phyloP scores from a whole-genome alignment of 64 coral and sea anemone species.

The Montipora foliosa region DNA sequence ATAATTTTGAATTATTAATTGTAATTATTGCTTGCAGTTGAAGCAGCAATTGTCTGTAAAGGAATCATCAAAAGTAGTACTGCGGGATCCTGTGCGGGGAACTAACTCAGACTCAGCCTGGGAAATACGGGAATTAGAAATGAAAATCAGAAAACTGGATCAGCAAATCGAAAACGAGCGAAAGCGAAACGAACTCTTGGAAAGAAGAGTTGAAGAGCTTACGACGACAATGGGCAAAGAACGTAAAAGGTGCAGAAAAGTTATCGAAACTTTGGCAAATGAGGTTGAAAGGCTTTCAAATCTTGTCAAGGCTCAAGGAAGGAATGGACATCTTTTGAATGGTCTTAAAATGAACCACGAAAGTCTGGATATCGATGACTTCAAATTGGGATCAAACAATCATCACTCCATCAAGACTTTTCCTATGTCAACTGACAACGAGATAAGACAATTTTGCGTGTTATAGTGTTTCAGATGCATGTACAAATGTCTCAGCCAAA shows the following conservation, averaged over 20 bases:
- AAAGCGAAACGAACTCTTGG: conserved; percentile 49
- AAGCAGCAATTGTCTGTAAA: conserved; percentile 31
- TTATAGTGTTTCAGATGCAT: not conserved
- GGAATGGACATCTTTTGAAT: conserved; percentile 37
- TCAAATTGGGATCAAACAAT: conserved; percentile 37
- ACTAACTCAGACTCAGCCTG: conserved; percentile 31
- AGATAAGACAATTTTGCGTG: conserved; percentile 40
- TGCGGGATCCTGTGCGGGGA: not conserved
- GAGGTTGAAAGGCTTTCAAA: conserved; percentile 74
- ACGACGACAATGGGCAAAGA: conserved; percentile 46
- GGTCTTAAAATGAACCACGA: conserved; percentile 29
- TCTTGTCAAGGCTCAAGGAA: conserved; percentile 36
- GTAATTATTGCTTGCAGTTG: conserved; percentile 15
- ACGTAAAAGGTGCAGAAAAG: conserved; percentile 46
- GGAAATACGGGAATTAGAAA: conserved; percentile 41
- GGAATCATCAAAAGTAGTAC: not conserved
- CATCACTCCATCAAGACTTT: conserved; percentile 21
- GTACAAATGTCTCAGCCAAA: not conserved
- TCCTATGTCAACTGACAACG: conserved; percentile 14
- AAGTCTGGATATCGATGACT: not conserved
- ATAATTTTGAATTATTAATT: not conserved
- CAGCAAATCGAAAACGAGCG: conserved; percentile 51
- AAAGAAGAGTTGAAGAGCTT: conserved; percentile 50
- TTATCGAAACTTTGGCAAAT: conserved; percentile 56
- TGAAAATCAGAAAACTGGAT: conserved; percentile 35